Evolutionary conservation across 1,140 invertebrate species (phyloP).

Genomic region (Tetramorium simillimum): DNA sequence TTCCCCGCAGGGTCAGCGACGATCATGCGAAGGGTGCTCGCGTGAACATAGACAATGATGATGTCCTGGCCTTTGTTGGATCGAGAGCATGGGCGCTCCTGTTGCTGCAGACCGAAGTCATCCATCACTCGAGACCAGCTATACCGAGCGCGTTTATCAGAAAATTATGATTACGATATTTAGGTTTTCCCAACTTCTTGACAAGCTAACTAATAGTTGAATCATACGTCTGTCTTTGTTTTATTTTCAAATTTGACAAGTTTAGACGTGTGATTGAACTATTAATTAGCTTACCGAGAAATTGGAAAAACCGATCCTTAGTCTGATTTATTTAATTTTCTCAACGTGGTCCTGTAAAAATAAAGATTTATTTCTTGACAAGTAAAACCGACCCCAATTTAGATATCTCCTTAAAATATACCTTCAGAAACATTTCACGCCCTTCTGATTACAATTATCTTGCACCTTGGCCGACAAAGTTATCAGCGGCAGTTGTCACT

Average conservation of each 20-base stretch:
- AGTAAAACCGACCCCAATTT: background rate
- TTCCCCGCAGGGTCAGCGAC: constrained; percentile 15
- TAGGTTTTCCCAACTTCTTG: too few species aligned
- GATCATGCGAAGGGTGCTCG: background rate
- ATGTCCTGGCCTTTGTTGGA: constrained; percentile 20
- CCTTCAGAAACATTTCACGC: background rate
- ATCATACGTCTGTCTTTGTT: too few species aligned
- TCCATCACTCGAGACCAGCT: constrained; percentile 7
- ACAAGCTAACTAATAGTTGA: too few species aligned
- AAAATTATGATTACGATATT: background rate
- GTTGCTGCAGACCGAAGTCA: background rate
- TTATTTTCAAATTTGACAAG: too few species aligned
- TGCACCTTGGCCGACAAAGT: background rate
- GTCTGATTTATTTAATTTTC: background rate
- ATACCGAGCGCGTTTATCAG: background rate
- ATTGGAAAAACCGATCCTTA: too few species aligned
- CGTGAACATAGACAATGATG: constrained; percentile 45
- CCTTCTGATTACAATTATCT: background rate
- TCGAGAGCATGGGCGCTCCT: constrained; percentile 1
- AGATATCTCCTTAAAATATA: background rate
- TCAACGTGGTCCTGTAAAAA: background rate
- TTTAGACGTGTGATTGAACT: too few species aligned
- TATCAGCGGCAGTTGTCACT: background rate
- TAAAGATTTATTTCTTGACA: background rate
- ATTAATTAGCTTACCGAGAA: too few species aligned